Percentiles rank a stretch among this genome's conserved stretches.
Evolutionary conservation across 2,888 invertebrate species (phyloP).

Genomic region (Caenorhabditis panamensis): DNA sequence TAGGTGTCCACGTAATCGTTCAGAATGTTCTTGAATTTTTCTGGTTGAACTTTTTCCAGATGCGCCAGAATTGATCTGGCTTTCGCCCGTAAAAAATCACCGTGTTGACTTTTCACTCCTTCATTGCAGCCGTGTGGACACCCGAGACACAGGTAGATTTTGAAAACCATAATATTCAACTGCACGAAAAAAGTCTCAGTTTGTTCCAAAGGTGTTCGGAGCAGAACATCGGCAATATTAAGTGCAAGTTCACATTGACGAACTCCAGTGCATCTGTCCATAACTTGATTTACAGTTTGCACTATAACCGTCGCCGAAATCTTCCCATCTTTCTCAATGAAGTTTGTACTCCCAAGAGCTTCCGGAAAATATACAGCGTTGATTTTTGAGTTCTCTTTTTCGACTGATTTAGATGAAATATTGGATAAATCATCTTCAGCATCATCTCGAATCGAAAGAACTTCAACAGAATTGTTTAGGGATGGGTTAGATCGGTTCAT

Average conservation of each 20-base stretch:
- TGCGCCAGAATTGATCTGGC: conserved; percentile 70
- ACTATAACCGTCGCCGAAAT: conserved; percentile 91
- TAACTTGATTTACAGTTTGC: conserved; percentile 83
- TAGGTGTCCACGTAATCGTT: conserved; percentile 86
- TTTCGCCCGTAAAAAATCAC: conserved; percentile 88
- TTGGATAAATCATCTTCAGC: conserved; percentile 64
- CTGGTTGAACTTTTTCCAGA: conserved; percentile 67
- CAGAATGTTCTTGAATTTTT: conserved; percentile 86
- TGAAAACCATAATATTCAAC: conserved; percentile 72
- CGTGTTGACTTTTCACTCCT: conserved; percentile 88
- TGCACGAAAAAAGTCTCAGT: conserved; percentile 82
- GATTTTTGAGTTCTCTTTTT: conserved; percentile 60
- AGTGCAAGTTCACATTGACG: conserved; percentile 94
- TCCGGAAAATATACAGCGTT: conserved; percentile 61
- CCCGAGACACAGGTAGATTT: conserved; percentile 90
- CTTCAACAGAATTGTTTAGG: conserved; percentile 70
- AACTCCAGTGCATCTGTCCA: conserved; percentile 89
- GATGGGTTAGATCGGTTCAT: conserved; percentile 72
- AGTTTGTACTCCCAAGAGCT: conserved; percentile 85
- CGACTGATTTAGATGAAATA: conserved; percentile 65
- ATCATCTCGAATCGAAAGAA: conserved; percentile 70
- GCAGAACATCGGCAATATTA: conserved; percentile 91
- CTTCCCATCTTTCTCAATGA: conserved; percentile 95
- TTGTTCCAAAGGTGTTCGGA: conserved; percentile 88
- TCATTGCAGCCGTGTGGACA: conserved; percentile 96